A percentile compares a stretch with the other conserved stretches of the same genome.
Evolutionary conservation across 2,797 vertebrate species (phyloP).

Genomic region (Pelobates cultripes): DNA sequence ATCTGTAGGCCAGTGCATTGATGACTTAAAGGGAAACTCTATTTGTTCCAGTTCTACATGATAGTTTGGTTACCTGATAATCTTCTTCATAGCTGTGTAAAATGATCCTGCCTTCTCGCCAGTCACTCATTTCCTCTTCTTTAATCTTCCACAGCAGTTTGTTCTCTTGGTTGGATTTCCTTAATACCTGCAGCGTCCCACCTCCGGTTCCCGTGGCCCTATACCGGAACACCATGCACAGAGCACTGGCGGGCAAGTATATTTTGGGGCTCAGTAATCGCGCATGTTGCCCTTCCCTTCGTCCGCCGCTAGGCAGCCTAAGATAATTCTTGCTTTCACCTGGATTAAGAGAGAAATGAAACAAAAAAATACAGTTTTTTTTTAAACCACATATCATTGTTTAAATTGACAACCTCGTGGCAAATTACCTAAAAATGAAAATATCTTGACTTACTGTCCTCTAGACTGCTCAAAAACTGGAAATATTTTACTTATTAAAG

Average conservation of each 20-base stretch:
- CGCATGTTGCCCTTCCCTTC: conserved; percentile 80
- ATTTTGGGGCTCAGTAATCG: conserved; percentile 86
- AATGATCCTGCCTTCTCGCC: conserved; percentile 91
- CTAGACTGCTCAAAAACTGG: no score
- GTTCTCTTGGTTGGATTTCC: conserved; percentile 84
- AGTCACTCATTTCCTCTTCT: conserved; percentile 87
- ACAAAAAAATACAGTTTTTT: no score
- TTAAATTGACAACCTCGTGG: no score
- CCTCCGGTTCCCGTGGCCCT: conserved; percentile 83
- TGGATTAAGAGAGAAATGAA: conserved; percentile 44
- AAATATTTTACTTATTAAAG: no score
- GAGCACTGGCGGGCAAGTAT: conserved; percentile 79
- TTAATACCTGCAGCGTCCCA: conserved; percentile 84
- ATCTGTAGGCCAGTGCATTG: no score
- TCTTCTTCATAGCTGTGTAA: conserved; percentile 89
- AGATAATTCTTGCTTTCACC: conserved; percentile 71
- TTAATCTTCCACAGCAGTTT: conserved; percentile 86
- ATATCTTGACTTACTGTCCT: no score
- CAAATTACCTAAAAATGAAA: no score
- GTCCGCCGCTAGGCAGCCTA: conserved; percentile 76
- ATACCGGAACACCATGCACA: conserved; percentile 91
- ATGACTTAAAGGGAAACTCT: no score
- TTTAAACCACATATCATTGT: no score
- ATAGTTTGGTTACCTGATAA: conserved; percentile 79
- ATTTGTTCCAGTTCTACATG: no score